Evolutionary conservation across 2,797 vertebrate genomes (phyloP).

Genomic region (Spizella passerina): DNA sequence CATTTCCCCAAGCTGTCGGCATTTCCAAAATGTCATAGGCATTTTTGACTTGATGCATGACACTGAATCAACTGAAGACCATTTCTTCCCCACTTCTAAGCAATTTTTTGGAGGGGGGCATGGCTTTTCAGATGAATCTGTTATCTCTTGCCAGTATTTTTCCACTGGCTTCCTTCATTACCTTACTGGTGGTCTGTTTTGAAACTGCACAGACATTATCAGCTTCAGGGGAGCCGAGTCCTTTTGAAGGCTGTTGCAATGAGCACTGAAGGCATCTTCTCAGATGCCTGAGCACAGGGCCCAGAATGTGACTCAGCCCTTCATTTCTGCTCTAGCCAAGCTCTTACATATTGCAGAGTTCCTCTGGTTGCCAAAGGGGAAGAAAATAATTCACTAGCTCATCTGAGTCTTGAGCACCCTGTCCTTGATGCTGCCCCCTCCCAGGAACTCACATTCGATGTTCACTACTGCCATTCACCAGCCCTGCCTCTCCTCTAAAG

Average conservation of each 20-base stretch:
- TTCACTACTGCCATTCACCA: not conserved
- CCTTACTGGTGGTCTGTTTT: not conserved
- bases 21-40: constrained; percentile 52
- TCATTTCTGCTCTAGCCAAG: not conserved
- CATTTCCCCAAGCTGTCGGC: not conserved
- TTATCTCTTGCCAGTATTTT: not conserved
- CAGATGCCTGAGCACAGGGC: not conserved
- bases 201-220: not conserved
- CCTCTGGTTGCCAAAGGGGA: not conserved
- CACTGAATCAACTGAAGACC: not conserved
- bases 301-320: not conserved
- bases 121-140: not conserved
- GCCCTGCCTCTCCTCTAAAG: not conserved
- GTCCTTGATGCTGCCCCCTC: not conserved
- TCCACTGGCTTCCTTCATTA: not conserved
- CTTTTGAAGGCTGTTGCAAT: not conserved
- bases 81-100: not conserved
- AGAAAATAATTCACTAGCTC: not conserved
- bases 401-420: not conserved
- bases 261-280: not conserved
- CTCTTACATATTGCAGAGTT: not conserved
- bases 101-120: not conserved
- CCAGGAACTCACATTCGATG: not conserved
- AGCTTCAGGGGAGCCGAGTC: not conserved
- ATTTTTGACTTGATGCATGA: not conserved